Evolutionary conservation across 2,888 invertebrate species (phyloP).

Genomic region (Monopis laevigella): DNA sequence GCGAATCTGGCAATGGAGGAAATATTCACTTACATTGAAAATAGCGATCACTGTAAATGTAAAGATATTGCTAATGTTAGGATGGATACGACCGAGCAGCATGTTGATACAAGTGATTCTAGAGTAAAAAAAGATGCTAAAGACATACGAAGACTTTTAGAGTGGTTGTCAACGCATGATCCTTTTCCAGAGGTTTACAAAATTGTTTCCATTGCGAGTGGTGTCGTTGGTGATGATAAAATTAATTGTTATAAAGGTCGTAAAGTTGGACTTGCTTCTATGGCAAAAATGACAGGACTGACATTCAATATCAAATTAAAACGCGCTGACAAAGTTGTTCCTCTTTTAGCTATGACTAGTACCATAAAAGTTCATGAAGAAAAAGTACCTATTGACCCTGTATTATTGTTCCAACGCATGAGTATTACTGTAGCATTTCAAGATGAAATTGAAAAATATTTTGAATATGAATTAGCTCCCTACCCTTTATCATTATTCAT

Average conservation of each 20-base stretch:
- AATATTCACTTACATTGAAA: conserved; percentile 25
- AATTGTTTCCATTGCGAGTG: conserved; percentile 21
- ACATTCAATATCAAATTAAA: conserved; percentile 29
- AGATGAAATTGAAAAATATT: conserved; percentile 24
- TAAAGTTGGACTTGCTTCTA: conserved; percentile 26
- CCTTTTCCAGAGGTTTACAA: conserved; percentile 16
- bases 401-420: conserved; percentile 30
- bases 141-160: conserved; percentile 25
- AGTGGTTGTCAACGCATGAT: conserved; percentile 29
- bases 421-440: conserved; percentile 23
- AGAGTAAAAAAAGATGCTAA: conserved; percentile 27
- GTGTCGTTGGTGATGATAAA: conserved; percentile 23
- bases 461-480: conserved; percentile 24
- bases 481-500: too few relatives aligned
- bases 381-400: conserved; percentile 26
- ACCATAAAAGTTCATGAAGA: conserved; percentile 29
- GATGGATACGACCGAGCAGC: conserved; percentile 31
- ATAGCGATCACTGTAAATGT: conserved; percentile 21
- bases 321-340: conserved; percentile 28
- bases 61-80: conserved; percentile 28
- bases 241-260: conserved; percentile 22
- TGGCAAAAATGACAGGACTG: conserved; percentile 26
- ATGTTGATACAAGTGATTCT: conserved; percentile 33
- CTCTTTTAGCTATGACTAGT: conserved; percentile 27
- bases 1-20: conserved; percentile 29